phyloP scores from a whole-genome alignment of 2,797 vertebrate species.

The Brotogeris chrysoptera region DNA sequence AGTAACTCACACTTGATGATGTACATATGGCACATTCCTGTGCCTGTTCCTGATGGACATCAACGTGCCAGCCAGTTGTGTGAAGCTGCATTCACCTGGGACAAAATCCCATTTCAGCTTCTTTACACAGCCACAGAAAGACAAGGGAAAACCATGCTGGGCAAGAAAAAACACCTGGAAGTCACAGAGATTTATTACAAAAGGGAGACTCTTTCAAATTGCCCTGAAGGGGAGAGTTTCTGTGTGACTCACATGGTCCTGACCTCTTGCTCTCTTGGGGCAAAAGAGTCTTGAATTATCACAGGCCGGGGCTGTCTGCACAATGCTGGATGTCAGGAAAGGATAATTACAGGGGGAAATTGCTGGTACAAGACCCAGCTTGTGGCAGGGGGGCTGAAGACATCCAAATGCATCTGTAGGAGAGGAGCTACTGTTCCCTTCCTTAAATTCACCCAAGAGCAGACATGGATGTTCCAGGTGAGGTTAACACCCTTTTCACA shows the following conservation, averaged over 20 bases:
- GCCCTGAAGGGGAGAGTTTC: neutral
- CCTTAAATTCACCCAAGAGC: neutral
- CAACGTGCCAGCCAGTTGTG: accelerated
- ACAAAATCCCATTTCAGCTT: neutral
- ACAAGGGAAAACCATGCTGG: neutral
- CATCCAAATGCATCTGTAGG: accelerated
- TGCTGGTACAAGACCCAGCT: neutral
- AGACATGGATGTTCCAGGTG: neutral
- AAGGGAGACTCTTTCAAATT: neutral
- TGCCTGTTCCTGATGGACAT: neutral
- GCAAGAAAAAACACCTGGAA: neutral
- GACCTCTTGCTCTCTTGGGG: neutral
- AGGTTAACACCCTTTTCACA: neutral
- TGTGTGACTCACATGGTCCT: neutral
- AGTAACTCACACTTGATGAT: neutral
- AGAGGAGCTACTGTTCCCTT: neutral
- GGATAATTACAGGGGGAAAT: neutral
- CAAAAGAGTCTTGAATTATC: neutral
- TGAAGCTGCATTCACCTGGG: neutral
- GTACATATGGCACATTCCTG: neutral
- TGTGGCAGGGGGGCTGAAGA: neutral
- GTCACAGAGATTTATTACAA: neutral
- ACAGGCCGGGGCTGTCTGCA: neutral
- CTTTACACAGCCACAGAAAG: neutral
- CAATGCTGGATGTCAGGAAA: neutral